Evolutionary conservation across 2,113 vertebrate genomes (phyloP).

Genomic region (Osmerus mordax): DNA sequence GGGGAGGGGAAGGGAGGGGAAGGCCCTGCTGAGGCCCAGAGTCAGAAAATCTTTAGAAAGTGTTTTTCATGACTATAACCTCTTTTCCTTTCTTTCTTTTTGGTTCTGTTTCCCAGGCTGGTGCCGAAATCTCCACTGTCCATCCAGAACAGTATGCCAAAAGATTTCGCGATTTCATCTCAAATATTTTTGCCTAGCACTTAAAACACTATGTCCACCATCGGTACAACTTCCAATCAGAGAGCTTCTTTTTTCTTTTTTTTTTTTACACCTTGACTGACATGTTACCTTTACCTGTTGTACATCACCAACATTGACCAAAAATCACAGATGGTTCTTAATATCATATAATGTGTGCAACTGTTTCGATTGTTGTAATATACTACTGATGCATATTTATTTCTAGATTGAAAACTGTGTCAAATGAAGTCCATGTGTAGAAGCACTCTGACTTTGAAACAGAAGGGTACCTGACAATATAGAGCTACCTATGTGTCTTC

Average conservation of each 20-base stretch:
- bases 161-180: constrained; percentile 86
- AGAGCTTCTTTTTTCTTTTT: constrained; percentile 7
- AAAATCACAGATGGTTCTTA: constrained; percentile 24
- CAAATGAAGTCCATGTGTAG: constrained; percentile 44
- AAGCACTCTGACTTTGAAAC: constrained; percentile 36
- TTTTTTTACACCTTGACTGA: constrained; percentile 5
- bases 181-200: constrained; percentile 83
- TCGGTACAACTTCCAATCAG: constrained; percentile 3
- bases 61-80: neutral
- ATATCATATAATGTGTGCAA: constrained; percentile 21
- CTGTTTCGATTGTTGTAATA: constrained; percentile 43
- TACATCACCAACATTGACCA: constrained; percentile 25
- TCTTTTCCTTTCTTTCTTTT: neutral
- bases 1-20: too few relatives aligned
- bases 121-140: constrained; percentile 88
- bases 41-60: neutral
- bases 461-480: constrained; percentile 2
- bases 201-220: neutral
- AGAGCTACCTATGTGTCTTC: constrained; percentile 6
- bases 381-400: constrained; percentile 64
- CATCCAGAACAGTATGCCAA: constrained; percentile 89
- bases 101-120: constrained; percentile 71
- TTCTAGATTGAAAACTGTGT: constrained; percentile 37
- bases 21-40: too few relatives aligned
- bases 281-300: neutral